Percentiles rank a stretch among this genome's conserved stretches.
phyloP scores from a whole-genome alignment of 2,888 invertebrate genomes.

The Catonia carolina region DNA sequence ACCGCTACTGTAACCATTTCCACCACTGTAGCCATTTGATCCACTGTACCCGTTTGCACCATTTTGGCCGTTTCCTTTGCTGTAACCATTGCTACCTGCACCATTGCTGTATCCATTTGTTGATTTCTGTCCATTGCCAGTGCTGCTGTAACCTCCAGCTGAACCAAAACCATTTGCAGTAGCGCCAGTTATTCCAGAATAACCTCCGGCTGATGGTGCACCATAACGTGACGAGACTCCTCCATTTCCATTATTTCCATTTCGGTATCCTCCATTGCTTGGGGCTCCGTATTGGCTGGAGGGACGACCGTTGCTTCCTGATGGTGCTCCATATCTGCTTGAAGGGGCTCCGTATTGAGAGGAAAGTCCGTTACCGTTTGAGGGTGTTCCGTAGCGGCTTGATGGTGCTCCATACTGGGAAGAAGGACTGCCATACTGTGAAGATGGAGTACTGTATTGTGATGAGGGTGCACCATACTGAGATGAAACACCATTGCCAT shows the following conservation, averaged over 20 bases:
- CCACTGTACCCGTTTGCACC: constrained; percentile 9
- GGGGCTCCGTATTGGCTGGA: constrained; percentile 2
- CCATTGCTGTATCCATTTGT: constrained; percentile 21
- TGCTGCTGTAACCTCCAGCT: constrained; percentile 1
- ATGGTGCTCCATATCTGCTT: constrained; percentile 15
- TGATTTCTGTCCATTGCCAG: not conserved
- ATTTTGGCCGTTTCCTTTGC: constrained; percentile 5
- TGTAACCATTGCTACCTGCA: constrained; percentile 12
- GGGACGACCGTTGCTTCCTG: constrained; percentile 12
- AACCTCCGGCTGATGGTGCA: constrained; percentile 9
- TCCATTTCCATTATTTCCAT: not conserved
- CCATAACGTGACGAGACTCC: not conserved
- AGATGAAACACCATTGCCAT: constrained; percentile 7
- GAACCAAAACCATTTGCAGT: constrained; percentile 15
- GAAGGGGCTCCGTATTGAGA: constrained; percentile 21
- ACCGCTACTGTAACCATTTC: constrained; percentile 16
- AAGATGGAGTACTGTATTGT: not conserved
- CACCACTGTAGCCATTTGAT: constrained; percentile 15
- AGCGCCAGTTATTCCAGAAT: constrained; percentile 9
- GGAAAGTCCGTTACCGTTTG: constrained; percentile 1
- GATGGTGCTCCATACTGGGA: constrained; percentile 14
- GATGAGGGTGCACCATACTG: not conserved
- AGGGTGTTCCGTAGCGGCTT: constrained; percentile 1
- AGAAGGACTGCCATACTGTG: constrained; percentile 17
- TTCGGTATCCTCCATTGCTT: not conserved